Percentiles rank a stretch among this genome's conserved stretches.
phyloP scores from a whole-genome alignment of 2,113 vertebrate genomes.

The Scopus umbretta region DNA sequence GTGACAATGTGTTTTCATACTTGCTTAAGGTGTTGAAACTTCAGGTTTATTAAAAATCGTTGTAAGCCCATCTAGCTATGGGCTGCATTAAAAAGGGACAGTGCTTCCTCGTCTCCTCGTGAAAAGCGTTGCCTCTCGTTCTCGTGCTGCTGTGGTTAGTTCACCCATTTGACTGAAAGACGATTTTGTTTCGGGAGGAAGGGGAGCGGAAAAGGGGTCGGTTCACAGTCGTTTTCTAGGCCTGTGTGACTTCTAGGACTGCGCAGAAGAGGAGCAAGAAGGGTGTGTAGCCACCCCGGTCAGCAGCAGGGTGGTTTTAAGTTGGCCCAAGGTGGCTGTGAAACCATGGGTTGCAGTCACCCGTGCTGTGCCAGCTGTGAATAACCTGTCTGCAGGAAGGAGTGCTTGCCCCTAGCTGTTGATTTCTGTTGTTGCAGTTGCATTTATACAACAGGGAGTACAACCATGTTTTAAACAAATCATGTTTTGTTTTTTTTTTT shows the following conservation, averaged over 20 bases:
- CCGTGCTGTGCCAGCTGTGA: neutral
- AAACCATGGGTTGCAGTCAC: accelerated
- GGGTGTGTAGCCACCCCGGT: neutral
- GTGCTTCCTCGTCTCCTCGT: too few relatives aligned
- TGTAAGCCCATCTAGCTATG: neutral
- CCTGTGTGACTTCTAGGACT: too few relatives aligned
- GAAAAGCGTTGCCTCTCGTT: neutral
- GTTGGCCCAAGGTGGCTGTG: neutral
- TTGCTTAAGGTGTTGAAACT: neutral
- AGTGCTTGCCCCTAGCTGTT: neutral
- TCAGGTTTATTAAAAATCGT: neutral
- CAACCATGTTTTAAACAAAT: accelerated
- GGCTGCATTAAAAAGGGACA: neutral
- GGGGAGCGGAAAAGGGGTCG: accelerated
- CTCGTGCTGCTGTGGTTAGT: accelerated
- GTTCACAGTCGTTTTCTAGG: neutral
- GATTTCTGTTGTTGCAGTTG: too few relatives aligned
- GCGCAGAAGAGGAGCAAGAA: neutral
- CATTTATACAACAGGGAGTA: accelerated
- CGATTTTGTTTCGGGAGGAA: neutral
- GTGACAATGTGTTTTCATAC: neutral
- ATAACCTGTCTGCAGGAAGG: neutral
- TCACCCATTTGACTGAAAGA: neutral
- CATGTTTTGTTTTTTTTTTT: too few relatives aligned
- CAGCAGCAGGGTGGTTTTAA: accelerated